phyloP scores from a whole-genome alignment of 2,888 invertebrate genomes.

The Cryptocephalus moraei region DNA sequence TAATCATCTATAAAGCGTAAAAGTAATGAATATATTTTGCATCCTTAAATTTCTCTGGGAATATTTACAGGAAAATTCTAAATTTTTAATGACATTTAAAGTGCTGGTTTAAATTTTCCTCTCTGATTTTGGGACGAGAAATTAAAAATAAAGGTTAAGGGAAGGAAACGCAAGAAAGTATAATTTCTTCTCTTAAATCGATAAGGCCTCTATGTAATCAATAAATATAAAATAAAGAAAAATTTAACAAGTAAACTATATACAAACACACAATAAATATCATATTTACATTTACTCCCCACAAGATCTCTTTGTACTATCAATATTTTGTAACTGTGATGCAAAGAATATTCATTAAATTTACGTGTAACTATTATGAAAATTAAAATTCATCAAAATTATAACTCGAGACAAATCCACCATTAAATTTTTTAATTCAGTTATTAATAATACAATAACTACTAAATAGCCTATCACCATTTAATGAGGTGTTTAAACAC shows the following conservation, averaged over 20 bases:
- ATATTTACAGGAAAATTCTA: no score
- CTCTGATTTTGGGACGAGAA: no score
- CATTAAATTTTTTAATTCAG: constrained; percentile 28
- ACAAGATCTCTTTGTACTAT: constrained; percentile 17
- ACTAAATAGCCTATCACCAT: constrained; percentile 34
- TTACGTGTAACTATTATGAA: constrained; percentile 3
- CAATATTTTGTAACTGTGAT: constrained; percentile 8
- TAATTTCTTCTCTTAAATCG: no score
- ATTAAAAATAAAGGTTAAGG: no score
- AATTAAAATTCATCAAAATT: constrained; percentile 5
- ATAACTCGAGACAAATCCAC: constrained; percentile 19
- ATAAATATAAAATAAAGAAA: background rate
- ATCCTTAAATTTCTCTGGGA: no score
- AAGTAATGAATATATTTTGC: constrained; percentile 13
- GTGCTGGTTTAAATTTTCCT: no score
- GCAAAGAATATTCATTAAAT: constrained; percentile 11
- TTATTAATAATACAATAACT: constrained; percentile 28
- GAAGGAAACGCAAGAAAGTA: no score
- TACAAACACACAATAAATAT: constrained; percentile 19
- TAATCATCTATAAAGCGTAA: constrained; percentile 16
- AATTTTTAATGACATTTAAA: no score
- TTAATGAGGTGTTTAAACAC: constrained; percentile 31
- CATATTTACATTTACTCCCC: constrained; percentile 15
- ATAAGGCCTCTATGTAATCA: constrained; percentile 14
- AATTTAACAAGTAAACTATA: constrained; percentile 3